These are phyloP conservation scores for Brienomyrus longianalis DNA, from an alignment of 2,113 vertebrate species.

Conservation along the genomic window DNA sequence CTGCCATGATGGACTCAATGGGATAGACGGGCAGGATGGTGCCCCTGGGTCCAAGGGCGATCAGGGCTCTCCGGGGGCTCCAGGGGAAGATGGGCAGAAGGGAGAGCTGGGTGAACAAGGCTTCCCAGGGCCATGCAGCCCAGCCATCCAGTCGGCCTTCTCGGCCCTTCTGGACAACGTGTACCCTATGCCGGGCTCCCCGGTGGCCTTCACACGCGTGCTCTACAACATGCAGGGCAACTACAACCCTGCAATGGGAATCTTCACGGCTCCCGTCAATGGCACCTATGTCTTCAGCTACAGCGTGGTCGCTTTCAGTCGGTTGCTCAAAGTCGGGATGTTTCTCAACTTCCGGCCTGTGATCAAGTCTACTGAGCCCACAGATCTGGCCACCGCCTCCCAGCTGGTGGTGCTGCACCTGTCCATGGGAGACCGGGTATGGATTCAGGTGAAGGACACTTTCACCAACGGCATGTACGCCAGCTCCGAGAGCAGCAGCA, in stretches of 20 bases:
- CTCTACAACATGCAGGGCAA: conserved; percentile 42
- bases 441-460: conserved; percentile 49
- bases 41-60: conserved; percentile 39
- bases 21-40: conserved; percentile 37
- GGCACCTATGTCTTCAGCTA: conserved; percentile 60
- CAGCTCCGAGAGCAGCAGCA: conserved; percentile 42
- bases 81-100: conserved; percentile 32
- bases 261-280: conserved; percentile 49
- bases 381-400: conserved; percentile 37
- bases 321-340: conserved; percentile 48
- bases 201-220: conserved; percentile 40
- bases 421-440: conserved; percentile 41
- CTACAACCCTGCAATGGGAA: conserved; percentile 40
- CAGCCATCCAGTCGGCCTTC: conserved; percentile 52
- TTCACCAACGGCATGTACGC: conserved; percentile 48
- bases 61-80: conserved; percentile 30
- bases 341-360: conserved; percentile 44
- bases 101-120: conserved; percentile 46
- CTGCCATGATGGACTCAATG: conserved; percentile 45
- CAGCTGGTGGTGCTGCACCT: conserved; percentile 51
- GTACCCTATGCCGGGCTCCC: conserved; percentile 37
- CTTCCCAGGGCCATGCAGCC: conserved; percentile 50
- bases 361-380: conserved; percentile 42
- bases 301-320: conserved; percentile 31
- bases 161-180: conserved; percentile 32